Base-by-base conservation (phyloP, 2,113 vertebrate genomes). In the Sialia sialis region DNA sequence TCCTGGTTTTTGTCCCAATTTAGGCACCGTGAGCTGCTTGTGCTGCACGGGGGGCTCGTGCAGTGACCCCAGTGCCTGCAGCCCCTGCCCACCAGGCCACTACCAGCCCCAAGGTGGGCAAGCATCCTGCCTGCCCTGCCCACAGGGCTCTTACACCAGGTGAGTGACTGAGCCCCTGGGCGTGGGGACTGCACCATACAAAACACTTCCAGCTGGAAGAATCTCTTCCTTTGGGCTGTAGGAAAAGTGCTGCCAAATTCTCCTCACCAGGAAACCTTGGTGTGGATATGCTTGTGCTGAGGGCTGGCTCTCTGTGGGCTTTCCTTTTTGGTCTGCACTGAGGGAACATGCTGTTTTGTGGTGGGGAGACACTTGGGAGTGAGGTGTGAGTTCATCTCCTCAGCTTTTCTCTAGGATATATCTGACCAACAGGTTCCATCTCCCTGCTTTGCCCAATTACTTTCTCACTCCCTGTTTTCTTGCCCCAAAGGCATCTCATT, bases 1-100 rank as follows among this genome's bases (percentile, higher is more conserved):
- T 69, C 38, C 72, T 39, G 20, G 11, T 41, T 76, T 64, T 43
- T 80, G 6, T 83, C 84, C 48, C 17, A 1, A 15, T 85, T 38
- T 64, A 99, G 99, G 96, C 69, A 98, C 97, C 13, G 74, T 96
- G 94, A 96, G 97, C 90, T 99, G 99, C 87, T 96, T 79, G 0
- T 99, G 99, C 92, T 99, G 99, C 41, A 6, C 11, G 0, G 95
- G 89, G 30, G 98, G 98, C 49, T 92, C 74, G 1, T 99, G 99
- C 90, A 52, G 91, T 23, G 98, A 96, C 68, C 92, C 95, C 17
- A 62, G 69, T 63, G 97, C 97, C 14, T 99, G 99, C 87, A 92
- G 94, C 25, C 91, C 97, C 27, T 99, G 99, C 82, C 58, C 83
- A 0, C 95, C 13, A 30, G 99, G 99, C 34, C 98, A 97, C 77